Evolutionary conservation across 1,140 invertebrate species (phyloP).

Genomic region (Archivesica marissinica): DNA sequence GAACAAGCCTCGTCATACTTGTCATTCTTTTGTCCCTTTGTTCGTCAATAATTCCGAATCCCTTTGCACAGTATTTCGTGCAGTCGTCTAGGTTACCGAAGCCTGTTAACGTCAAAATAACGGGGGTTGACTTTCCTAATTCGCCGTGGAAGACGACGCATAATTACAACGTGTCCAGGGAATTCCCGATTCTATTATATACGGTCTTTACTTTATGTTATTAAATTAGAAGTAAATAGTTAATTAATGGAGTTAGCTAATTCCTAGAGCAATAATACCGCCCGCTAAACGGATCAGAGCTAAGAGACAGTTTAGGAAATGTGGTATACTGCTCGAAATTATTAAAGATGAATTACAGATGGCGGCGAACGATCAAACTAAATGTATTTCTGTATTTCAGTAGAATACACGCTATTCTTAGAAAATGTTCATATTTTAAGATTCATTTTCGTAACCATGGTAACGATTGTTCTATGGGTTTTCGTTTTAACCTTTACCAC

Average conservation of each 20-base stretch:
- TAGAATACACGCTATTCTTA: too few relatives aligned
- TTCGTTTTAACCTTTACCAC: too few relatives aligned
- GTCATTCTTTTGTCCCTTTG: background rate
- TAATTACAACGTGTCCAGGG: conserved; percentile 42
- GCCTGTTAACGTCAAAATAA: conserved; percentile 25
- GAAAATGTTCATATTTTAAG: too few relatives aligned
- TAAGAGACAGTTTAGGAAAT: background rate
- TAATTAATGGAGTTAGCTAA: conserved; percentile 70
- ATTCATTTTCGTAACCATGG: too few relatives aligned
- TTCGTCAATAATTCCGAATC: background rate
- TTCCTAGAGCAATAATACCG: conserved; percentile 58
- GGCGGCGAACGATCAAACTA: too few relatives aligned
- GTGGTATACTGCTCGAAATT: conserved; percentile 11
- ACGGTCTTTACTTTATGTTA: conserved; percentile 50
- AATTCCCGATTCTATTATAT: conserved; percentile 52
- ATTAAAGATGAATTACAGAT: too few relatives aligned
- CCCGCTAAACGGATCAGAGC: conserved; percentile 35
- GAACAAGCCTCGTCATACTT: too few relatives aligned
- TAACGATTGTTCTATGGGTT: too few relatives aligned
- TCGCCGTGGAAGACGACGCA: conserved; percentile 25
- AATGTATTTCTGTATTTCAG: too few relatives aligned
- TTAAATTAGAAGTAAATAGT: conserved; percentile 71
- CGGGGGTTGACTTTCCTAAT: conserved; percentile 18
- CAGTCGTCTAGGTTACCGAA: conserved; percentile 9
- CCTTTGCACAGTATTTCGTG: conserved; percentile 3